A percentile compares a stretch with the other conserved stretches of the same genome.
Evolutionary conservation across 2,797 vertebrate genomes (phyloP).

Genomic region (Hemibagrus guttatus): DNA sequence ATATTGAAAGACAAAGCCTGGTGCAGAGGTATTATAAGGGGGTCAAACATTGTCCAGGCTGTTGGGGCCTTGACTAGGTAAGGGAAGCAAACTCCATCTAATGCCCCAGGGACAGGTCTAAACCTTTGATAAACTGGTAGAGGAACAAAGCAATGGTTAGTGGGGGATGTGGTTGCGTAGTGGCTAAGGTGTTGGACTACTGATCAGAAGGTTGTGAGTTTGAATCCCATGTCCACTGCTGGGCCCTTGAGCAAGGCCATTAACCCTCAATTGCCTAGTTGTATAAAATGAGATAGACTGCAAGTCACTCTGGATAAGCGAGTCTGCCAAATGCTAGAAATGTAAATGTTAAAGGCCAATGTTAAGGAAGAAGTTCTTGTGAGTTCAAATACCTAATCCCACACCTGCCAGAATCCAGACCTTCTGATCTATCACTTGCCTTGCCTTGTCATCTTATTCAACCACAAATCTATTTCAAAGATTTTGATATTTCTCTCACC

Average conservation of each 20-base stretch:
- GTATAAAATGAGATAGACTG: too few species aligned
- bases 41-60: neutral
- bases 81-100: neutral
- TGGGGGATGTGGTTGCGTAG: too few species aligned
- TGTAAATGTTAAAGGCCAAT: neutral
- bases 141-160: neutral
- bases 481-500: neutral
- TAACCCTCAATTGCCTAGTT: too few species aligned
- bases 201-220: too few species aligned
- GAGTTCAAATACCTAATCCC: neutral
- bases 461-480: neutral
- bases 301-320: too few species aligned
- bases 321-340: too few species aligned
- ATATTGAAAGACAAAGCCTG: neutral
- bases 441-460: neutral
- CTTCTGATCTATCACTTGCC: neutral
- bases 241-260: too few species aligned
- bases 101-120: neutral
- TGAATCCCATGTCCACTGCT: too few species aligned
- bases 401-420: neutral
- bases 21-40: neutral
- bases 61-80: neutral
- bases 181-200: too few species aligned
- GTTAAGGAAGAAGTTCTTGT: neutral
- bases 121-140: neutral